Conservation (phyloP, 2,113 vertebrate genomes). For the Corythaixoides concolor region DNA sequence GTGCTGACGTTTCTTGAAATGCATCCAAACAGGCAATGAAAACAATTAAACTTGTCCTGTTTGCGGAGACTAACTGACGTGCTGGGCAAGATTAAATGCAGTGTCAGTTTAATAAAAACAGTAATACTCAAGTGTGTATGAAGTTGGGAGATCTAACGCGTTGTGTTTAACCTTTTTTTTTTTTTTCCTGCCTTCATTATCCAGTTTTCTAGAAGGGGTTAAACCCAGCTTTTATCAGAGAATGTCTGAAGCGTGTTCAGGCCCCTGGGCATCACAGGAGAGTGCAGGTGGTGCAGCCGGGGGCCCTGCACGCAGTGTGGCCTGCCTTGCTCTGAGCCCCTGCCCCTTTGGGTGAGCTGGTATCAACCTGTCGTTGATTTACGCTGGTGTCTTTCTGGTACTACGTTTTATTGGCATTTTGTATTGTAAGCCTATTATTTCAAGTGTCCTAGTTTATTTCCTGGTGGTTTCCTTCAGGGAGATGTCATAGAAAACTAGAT, state of each 20-base stretch:
- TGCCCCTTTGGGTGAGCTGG: neutral
- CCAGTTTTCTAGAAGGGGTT: neutral
- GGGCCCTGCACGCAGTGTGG: neutral
- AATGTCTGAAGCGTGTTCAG: neutral
- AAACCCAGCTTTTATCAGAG: neutral
- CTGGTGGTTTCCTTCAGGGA: neutral
- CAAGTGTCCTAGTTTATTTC: neutral
- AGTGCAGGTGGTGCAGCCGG: neutral
- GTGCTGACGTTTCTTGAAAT: neutral
- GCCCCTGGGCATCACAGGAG: rapidly evolving
- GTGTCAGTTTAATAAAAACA: neutral
- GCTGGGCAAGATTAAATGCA: neutral
- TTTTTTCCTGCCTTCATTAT: neutral
- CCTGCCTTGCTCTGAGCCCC: neutral
- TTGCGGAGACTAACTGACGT: neutral
- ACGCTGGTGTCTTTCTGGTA: neutral
- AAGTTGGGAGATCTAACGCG: neutral
- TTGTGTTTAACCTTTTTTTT: neutral
- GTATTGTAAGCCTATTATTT: neutral
- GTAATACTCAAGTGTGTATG: neutral
- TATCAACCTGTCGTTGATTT: rapidly evolving
- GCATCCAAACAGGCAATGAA: neutral
- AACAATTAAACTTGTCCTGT: neutral
- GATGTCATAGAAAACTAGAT: neutral
- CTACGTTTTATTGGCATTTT: neutral